Conservation (phyloP, 2,888 invertebrate species). For the Napeogenes sylphis region DNA sequence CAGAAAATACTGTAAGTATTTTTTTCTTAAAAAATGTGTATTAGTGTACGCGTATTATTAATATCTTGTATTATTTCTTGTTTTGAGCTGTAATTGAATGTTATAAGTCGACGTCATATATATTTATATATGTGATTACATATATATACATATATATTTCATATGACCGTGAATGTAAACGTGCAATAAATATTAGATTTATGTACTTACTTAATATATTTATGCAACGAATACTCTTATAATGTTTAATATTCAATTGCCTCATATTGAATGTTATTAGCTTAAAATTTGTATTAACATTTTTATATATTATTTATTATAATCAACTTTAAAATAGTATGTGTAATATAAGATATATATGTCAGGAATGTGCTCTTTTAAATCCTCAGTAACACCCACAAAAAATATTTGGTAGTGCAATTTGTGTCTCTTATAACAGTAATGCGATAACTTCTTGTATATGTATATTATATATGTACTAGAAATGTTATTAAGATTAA, state of each 20-base stretch:
- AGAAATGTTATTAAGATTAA: constrained; percentile 25
- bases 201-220: background rate
- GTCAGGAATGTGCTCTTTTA: no score
- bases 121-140: no score
- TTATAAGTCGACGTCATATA: no score
- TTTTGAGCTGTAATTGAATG: no score
- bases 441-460: no score
- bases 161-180: background rate
- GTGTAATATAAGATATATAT: no score
- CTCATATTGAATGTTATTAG: background rate
- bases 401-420: no score
- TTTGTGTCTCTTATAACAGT: no score
- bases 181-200: background rate
- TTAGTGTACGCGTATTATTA: no score
- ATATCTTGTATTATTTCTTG: no score
- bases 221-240: background rate
- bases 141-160: background rate
- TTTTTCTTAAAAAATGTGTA: background rate
- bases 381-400: no score
- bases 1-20: constrained; percentile 3
- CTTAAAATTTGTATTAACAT: background rate
- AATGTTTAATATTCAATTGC: constrained; percentile 2
- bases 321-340: background rate
- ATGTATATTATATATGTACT: background rate
- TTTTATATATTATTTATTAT: background rate